Evolutionary conservation across 2,888 invertebrate species (phyloP).

Genomic region (Archaeoteleia sp.): DNA sequence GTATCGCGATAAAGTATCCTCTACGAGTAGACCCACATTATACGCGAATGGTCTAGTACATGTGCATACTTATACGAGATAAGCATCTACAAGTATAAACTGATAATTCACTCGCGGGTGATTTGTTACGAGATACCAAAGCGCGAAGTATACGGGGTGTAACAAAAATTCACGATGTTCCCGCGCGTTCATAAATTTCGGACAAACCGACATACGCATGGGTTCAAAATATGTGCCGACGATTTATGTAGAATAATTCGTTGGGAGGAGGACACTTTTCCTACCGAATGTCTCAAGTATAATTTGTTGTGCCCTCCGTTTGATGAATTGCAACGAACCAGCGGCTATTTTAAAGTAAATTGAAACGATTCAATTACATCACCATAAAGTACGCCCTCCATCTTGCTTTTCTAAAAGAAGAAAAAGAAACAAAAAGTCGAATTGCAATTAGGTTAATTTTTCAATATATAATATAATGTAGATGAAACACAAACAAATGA

Average conservation of each 20-base stretch:
- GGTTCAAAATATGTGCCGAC: conserved; percentile 18
- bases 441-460: no score
- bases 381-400: no score
- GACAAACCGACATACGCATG: conserved; percentile 25
- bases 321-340: no score
- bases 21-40: no score
- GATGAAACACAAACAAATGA: no score
- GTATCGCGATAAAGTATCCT: conserved; percentile 27
- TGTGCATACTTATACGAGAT: conserved; percentile 34
- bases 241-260: conserved; percentile 40
- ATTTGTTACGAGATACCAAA: conserved; percentile 54
- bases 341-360: no score
- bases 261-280: conserved; percentile 33
- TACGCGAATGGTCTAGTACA: conserved; percentile 8
- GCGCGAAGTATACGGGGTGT: conserved; percentile 35
- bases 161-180: conserved; percentile 55
- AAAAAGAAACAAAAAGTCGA: no score
- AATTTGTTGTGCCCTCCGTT: no score
- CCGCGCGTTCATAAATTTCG: conserved; percentile 53
- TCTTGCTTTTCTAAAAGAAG: no score
- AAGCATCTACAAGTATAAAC: conserved; percentile 28
- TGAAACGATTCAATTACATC: no score
- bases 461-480: no score
- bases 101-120: conserved; percentile 55
- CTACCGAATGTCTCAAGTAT: no score